Conservation (phyloP, 2,113 vertebrate species). For the Eretmochelys imbricata region DNA sequence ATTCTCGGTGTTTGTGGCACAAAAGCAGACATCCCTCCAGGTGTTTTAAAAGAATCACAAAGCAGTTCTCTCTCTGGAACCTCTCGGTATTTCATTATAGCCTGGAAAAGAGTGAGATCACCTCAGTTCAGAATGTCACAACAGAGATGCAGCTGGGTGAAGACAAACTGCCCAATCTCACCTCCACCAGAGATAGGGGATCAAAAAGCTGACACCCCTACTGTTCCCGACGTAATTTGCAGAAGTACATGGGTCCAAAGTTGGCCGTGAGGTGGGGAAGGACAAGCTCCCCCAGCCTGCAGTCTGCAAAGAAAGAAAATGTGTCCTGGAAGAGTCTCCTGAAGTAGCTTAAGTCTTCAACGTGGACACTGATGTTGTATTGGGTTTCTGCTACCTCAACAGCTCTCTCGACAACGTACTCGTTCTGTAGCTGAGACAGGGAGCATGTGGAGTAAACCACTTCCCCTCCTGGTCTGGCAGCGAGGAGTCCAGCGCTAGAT, state of each 20-base stretch:
- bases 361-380: conserved; percentile 76
- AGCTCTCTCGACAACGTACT: conserved; percentile 87
- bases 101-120: not conserved
- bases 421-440: conserved; percentile 92
- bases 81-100: rapidly evolving
- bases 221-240: conserved; percentile 84
- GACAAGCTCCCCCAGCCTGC: conserved; percentile 89
- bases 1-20: not conserved
- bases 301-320: conserved; percentile 85
- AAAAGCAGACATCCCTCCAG: not conserved
- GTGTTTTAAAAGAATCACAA: not conserved
- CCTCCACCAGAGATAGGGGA: not conserved
- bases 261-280: conserved; percentile 93
- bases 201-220: conserved; percentile 41
- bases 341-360: conserved; percentile 84
- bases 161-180: not conserved
- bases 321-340: conserved; percentile 83
- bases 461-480: conserved; percentile 83
- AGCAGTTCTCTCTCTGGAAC: not conserved
- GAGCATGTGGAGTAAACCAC: conserved; percentile 94
- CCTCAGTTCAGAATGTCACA: not conserved
- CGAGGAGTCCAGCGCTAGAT: conserved; percentile 87
- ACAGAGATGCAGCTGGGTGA: not conserved
- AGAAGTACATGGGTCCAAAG: conserved; percentile 96
- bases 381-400: conserved; percentile 81